These are phyloP conservation scores for Centroberyx gerrardi DNA, from an alignment of 2,797 vertebrate genomes.

Conservation along the genomic window DNA sequence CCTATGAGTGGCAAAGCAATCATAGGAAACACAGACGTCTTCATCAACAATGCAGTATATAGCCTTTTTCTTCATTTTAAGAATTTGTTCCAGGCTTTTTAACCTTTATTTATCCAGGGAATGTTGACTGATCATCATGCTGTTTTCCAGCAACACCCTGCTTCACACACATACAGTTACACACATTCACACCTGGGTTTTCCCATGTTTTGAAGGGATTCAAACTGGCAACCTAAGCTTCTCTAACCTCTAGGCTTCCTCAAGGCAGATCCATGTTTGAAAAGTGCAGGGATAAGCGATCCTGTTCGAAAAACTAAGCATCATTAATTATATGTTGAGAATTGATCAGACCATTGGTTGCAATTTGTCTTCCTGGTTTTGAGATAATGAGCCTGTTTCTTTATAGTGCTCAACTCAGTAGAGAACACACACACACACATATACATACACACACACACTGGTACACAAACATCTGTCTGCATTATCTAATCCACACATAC, in stretches of 20 bases:
- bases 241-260: background rate
- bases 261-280: background rate
- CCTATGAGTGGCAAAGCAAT: background rate
- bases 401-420: conserved; percentile 48
- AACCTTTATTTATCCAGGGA: conserved; percentile 1
- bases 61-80: too few relatives aligned
- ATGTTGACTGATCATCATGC: conserved; percentile 1
- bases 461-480: background rate
- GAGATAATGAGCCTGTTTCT: conserved; percentile 65
- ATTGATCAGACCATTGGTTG: conserved; percentile 56
- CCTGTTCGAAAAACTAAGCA: conserved; percentile 13
- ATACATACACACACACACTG: conserved; percentile 10
- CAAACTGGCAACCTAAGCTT: conserved; percentile 12
- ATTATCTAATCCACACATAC: background rate
- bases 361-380: conserved; percentile 71
- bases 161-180: too few relatives aligned
- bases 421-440: conserved; percentile 18
- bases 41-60: too few relatives aligned
- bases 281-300: conserved; percentile 23
- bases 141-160: background rate
- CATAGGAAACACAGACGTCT: too few relatives aligned
- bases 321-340: conserved; percentile 59
- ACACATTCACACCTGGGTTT: conserved; percentile 27
- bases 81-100: too few relatives aligned
- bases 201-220: conserved; percentile 1